phyloP scores from a whole-genome alignment of 2,888 invertebrate genomes.

The Dasypolia templi region DNA sequence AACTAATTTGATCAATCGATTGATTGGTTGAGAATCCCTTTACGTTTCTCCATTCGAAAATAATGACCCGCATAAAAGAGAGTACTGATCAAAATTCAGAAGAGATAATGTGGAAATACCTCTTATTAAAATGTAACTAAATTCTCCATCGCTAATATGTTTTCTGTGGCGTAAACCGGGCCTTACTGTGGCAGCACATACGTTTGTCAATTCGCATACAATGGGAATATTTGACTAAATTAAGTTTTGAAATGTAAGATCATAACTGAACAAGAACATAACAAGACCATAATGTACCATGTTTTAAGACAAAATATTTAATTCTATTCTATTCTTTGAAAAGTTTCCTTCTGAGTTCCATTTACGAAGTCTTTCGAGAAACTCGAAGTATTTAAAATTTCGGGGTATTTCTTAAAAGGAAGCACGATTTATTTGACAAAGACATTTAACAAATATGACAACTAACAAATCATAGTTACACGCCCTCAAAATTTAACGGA shows the following conservation, averaged over 20 bases:
- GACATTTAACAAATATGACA: conserved; percentile 11
- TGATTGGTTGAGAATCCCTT: conserved; percentile 42
- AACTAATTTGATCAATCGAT: conserved; percentile 42
- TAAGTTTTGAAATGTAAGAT: neutral
- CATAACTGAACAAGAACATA: neutral
- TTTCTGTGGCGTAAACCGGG: conserved; percentile 77
- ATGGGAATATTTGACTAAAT: neutral
- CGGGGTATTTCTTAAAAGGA: neutral
- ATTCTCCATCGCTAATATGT: conserved; percentile 83
- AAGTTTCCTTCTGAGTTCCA: neutral
- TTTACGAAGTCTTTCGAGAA: neutral
- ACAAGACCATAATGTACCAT: neutral
- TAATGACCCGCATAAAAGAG: conserved; percentile 67
- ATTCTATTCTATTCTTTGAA: neutral
- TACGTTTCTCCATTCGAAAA: conserved; percentile 63
- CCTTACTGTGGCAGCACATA: conserved; percentile 70
- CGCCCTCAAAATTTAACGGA: conserved; percentile 29
- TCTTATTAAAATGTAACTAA: conserved; percentile 88
- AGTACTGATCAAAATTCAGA: conserved; percentile 77
- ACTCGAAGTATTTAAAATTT: neutral
- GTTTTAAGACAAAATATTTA: neutral
- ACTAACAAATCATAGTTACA: conserved; percentile 22
- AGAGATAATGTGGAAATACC: conserved; percentile 82
- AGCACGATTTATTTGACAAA: conserved; percentile 4
- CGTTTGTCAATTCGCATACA: conserved; percentile 56